Evolutionary conservation across 2,113 vertebrate genomes (phyloP), one percentile per base, ranked within the genome.

Genomic region (Sinosuthora webbiana): DNA sequence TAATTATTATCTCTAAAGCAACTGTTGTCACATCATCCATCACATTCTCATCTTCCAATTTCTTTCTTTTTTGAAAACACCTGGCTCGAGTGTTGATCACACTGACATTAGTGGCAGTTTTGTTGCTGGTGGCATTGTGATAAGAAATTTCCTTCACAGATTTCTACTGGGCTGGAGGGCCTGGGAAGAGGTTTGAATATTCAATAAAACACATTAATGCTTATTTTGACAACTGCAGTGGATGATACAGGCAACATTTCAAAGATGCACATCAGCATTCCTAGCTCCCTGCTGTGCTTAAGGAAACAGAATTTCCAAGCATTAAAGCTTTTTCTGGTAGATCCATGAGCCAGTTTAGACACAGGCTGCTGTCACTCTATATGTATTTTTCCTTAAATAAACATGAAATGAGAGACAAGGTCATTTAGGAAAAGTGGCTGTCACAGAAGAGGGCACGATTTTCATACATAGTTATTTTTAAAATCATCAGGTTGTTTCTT

Each of bases 1-100:
- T 44, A 81, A 86, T 88, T 52, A 93, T 86, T 78, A 42, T 80
- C 71, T 83, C 68, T 77, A 64, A 77, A 95, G 88, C 71, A 85
- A 64, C 71, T 92, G 57, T 65, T 91, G 75, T 75, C 73, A 87
- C 73, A 42, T 71, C 75, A 90, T 68, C 69, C 39, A 63, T 94
- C 89, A 47, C 65, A 30, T 55, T 45, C 57, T 78, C 45, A 81
- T 90, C 85, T 88, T 77, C 44, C 47, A n/a, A 12, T 81, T 78
- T 89, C 44, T 81, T 83, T 62, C 31, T 49, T 37, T 88, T 80
- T 67, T 35, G 21, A 42, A 90, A 89, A 67, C 69, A 81, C 68
- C 39, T n/a, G 11, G 50, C 42, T 88, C 0, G 1, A 77, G n/a
- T 20, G 28, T 53, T 83, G 44, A 83, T 74, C 75, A 37, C 52